Conservation (phyloP, 2,888 invertebrate species). For the Zaprionus obscuricornis region DNA sequence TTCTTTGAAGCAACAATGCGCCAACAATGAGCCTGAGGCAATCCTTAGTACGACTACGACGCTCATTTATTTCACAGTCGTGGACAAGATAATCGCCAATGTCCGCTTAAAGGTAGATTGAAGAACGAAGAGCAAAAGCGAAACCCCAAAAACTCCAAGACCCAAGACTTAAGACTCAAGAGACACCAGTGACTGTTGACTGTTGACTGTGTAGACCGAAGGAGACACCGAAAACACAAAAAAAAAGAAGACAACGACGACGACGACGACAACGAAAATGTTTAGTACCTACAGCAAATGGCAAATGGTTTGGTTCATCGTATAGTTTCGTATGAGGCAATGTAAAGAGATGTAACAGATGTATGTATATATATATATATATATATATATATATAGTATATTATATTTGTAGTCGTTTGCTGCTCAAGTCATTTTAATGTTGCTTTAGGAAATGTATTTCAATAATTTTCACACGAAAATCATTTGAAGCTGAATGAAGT, state of each 20-base stretch:
- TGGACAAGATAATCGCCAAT: slow-evolving; percentile 79
- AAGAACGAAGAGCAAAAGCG: neutral
- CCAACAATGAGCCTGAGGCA: slow-evolving; percentile 61
- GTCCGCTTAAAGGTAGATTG: slow-evolving; percentile 73
- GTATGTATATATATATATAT: slow-evolving; percentile 8
- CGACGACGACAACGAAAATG: slow-evolving; percentile 30
- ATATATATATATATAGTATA: slow-evolving; percentile 17
- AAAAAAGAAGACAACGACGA: slow-evolving; percentile 23
- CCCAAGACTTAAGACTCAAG: neutral
- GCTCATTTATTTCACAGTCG: slow-evolving; percentile 79
- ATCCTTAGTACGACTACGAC: slow-evolving; percentile 72
- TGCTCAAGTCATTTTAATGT: slow-evolving; percentile 44
- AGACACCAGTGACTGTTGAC: no score
- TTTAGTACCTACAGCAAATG: slow-evolving; percentile 45
- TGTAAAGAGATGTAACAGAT: no score
- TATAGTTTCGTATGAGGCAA: no score
- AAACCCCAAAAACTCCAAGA: neutral
- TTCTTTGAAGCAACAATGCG: slow-evolving; percentile 76
- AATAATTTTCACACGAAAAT: slow-evolving; percentile 78
- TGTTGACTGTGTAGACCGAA: no score
- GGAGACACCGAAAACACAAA: neutral
- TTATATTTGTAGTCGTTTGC: no score
- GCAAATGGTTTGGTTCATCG: neutral
- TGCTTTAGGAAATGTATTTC: slow-evolving; percentile 73
- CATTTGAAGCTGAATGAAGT: slow-evolving; percentile 66